Evolutionary conservation across 2,113 vertebrate genomes (phyloP).

Genomic region (Seriola aureovittata): DNA sequence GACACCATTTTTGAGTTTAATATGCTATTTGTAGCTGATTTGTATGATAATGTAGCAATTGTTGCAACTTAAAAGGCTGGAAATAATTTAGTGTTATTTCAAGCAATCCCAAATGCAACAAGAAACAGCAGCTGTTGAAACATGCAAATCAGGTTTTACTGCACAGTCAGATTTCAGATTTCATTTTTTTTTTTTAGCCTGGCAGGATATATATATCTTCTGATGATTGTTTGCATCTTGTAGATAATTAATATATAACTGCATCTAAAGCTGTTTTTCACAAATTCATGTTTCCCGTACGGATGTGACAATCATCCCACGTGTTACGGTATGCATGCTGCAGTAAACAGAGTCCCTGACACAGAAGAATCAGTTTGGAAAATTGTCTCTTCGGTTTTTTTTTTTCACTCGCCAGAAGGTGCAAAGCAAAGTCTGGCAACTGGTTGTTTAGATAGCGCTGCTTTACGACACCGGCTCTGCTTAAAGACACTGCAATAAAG

Average conservation of each 20-base stretch:
- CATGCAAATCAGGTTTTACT: not conserved
- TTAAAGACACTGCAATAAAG: not conserved
- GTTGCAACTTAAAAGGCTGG: not conserved
- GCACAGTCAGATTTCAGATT: constrained; percentile 5
- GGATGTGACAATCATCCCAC: constrained; percentile 23
- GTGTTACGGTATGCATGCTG: not conserved
- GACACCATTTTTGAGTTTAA: not conserved
- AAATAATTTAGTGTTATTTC: constrained; percentile 26
- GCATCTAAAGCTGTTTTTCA: constrained; percentile 10
- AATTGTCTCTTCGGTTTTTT: not conserved
- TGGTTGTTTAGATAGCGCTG: not conserved
- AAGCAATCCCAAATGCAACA: not conserved
- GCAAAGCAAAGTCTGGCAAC: constrained; percentile 29
- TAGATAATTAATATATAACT: not conserved
- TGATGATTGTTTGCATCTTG: constrained; percentile 16
- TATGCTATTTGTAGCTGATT: constrained; percentile 5
- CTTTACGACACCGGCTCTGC: not conserved
- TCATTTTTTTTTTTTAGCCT: not conserved
- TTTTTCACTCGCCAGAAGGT: constrained; percentile 11
- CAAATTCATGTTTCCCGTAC: constrained; percentile 18
- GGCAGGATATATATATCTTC: not conserved
- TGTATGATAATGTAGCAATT: constrained; percentile 15
- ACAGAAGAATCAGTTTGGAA: constrained; percentile 12
- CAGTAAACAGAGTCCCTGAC: constrained; percentile 14
- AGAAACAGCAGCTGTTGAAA: not conserved